phyloP scores from a whole-genome alignment of 1,140 invertebrate species.

The Conus ventricosus region DNA sequence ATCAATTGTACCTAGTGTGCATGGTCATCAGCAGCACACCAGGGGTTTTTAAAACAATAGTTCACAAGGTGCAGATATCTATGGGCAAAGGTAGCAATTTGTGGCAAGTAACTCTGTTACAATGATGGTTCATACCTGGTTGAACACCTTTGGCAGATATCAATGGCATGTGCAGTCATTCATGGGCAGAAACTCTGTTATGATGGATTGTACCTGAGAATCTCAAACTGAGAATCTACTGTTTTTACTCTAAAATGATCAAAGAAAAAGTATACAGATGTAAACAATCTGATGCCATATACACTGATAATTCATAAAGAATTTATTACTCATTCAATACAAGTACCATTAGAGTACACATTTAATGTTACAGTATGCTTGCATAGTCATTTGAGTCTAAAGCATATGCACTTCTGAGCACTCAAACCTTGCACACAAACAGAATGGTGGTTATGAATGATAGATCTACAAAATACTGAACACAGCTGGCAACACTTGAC shows the following conservation, averaged over 20 bases:
- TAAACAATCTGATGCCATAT: neutral
- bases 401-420: constrained; percentile 21
- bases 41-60: too few species aligned
- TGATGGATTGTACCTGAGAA: neutral
- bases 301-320: neutral
- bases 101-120: too few species aligned
- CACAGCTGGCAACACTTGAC: neutral
- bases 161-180: neutral
- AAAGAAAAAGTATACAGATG: neutral
- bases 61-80: too few species aligned
- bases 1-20: too few species aligned
- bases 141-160: neutral
- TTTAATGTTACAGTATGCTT: constrained; percentile 21
- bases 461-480: neutral
- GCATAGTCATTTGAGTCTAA: constrained; percentile 13
- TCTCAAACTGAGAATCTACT: neutral
- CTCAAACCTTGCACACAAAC: neutral
- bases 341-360: constrained; percentile 2
- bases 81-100: too few species aligned
- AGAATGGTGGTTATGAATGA: neutral
- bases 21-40: too few species aligned
- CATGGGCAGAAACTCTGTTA: neutral
- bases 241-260: neutral
- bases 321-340: constrained; percentile 10
- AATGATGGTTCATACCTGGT: too few species aligned